Evolutionary conservation across 2,113 vertebrate genomes (phyloP), one percentile per base, ranked within the genome.

Genomic region (Oxyruncus cristatus): DNA sequence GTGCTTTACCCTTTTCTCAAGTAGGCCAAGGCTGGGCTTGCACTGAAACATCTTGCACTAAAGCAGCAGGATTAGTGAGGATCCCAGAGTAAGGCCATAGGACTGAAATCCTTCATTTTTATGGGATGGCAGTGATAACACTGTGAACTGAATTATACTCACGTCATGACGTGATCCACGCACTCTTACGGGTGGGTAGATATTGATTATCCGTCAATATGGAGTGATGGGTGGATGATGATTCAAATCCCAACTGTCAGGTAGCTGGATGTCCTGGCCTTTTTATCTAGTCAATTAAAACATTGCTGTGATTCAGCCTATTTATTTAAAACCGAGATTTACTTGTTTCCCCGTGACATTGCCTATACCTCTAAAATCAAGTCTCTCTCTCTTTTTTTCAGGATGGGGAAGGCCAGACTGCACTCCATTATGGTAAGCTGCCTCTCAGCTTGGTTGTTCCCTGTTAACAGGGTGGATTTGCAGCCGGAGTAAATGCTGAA

Each of bases 381-480:
- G 81, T 90, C 20, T 98, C 79, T 98, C 37, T 97, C 79, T 98
- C 35, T 96, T 74, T 52, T 92, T 98, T 98, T 20, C 97, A 99
- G 99, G 99, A 99, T 24, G 98, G 98, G 94, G 99, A 99, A 98
- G 99, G 99, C 93, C 99, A 99, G 97, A 99, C 99, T 61, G 98
- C 99, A 12, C 98, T 99, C 94, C 99, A 99, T 98, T 99, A 99
- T 63, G 99, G 99, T 99, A 99, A 99, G 99, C 89, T 93, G 32
- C 52, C 91, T 89, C 80, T 93, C 61, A 66, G 62, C 91, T 79
- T 59, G 19, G 22, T 49, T 95, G 3, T 89, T 93, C 58, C 49
- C 41, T 82, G 52, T 76, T 87, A 83, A 66, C n/a, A 66, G 52
- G 58, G 37, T 83, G 63, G 61, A 39, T 92, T 77, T 94, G 75